Conservation (phyloP, 2,888 invertebrate genomes). For the Caenorhabditis sulstoni region DNA sequence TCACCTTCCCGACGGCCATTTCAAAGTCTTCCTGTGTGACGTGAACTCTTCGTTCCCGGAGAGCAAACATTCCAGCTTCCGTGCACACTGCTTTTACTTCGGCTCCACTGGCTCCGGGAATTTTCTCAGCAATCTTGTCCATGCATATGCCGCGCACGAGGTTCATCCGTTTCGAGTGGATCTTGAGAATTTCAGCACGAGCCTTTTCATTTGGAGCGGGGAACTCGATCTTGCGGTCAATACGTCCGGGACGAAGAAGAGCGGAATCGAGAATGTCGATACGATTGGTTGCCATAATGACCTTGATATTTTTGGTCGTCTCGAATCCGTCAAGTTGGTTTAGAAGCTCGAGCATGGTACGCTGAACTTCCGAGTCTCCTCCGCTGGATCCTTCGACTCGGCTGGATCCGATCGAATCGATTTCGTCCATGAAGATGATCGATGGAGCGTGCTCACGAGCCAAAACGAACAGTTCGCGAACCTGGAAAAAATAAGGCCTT, state of each 20-base stretch:
- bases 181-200: constrained; percentile 95
- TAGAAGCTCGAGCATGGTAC: no score
- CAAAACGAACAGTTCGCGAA: constrained; percentile 98
- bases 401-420: constrained; percentile 98
- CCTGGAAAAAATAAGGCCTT: no score
- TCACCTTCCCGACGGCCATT: constrained; percentile 99
- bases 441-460: constrained; percentile 99
- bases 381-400: constrained; percentile 89
- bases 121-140: constrained; percentile 97
- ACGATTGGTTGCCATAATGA: constrained; percentile 99
- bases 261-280: constrained; percentile 99
- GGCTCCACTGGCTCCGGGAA: constrained; percentile 99
- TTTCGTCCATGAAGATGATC: constrained; percentile 99
- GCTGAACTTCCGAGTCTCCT: constrained; percentile 96
- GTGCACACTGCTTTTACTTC: constrained; percentile 99
- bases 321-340: constrained; percentile 99
- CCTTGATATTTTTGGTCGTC: constrained; percentile 98
- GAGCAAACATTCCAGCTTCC: constrained; percentile 99
- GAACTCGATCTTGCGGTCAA: constrained; percentile 99
- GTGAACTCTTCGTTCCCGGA: constrained; percentile 96
- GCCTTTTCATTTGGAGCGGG: constrained; percentile 99
- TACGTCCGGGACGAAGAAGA: constrained; percentile 95
- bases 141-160: constrained; percentile 97
- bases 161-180: constrained; percentile 99
- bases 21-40: constrained; percentile 99